Evolutionary conservation across 2,888 invertebrate genomes (phyloP).

Genomic region (Scelioninae gen. 1): DNA sequence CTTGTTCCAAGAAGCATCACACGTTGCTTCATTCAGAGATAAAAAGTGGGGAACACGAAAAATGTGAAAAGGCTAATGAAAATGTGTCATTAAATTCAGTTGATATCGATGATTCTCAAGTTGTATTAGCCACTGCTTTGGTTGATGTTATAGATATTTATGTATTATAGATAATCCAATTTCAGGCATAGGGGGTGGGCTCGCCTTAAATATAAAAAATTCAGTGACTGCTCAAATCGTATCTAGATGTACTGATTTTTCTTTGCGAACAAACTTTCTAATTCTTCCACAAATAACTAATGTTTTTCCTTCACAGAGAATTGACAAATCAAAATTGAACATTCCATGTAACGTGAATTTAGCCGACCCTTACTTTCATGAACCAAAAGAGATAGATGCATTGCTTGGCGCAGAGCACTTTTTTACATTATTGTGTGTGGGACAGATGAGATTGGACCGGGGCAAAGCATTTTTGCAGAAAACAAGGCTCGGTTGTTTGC

Average conservation of each 20-base stretch:
- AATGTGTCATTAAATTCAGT: too few species aligned
- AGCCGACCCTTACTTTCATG: conserved; percentile 34
- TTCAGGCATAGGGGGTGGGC: too few species aligned
- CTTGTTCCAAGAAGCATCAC: too few species aligned
- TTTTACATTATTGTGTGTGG: conserved; percentile 24
- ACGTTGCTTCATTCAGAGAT: too few species aligned
- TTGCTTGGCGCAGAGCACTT: conserved; percentile 34
- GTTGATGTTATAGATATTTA: too few species aligned
- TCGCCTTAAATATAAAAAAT: too few species aligned
- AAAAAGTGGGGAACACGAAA: too few species aligned
- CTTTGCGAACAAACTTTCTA: conserved; percentile 1
- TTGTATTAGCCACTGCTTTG: too few species aligned
- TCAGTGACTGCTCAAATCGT: background rate
- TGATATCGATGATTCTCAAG: too few species aligned
- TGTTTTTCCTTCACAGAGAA: background rate
- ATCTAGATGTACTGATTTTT: conserved; percentile 8
- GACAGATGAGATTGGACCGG: conserved; percentile 31
- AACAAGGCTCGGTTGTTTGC: conserved; percentile 41
- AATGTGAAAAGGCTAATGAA: too few species aligned
- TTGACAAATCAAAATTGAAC: conserved; percentile 1
- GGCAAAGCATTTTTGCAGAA: conserved; percentile 33
- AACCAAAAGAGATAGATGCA: conserved; percentile 12
- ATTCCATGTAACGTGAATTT: conserved; percentile 29
- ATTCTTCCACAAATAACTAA: conserved; percentile 34
- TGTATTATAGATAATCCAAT: too few species aligned